Conservation (phyloP, 92 coral and sea anemone species). For the Micromussa lordhowensis region DNA sequence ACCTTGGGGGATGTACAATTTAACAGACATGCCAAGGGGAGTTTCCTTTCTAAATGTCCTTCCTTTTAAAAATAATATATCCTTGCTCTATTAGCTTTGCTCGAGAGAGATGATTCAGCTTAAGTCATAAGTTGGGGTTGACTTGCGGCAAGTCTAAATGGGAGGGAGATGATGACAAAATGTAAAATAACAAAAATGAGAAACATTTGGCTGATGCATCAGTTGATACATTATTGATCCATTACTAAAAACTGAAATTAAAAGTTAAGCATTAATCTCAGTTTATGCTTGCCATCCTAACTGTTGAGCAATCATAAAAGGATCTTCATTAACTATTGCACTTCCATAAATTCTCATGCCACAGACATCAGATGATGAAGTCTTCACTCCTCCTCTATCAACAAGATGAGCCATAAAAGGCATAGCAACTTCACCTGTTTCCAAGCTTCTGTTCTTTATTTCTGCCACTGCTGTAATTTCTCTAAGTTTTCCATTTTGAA, state of each 20-base stretch:
- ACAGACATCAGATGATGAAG: conserved; percentile 78
- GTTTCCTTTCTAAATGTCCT: too few species aligned
- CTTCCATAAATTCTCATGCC: conserved; percentile 87
- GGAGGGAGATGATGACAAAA: not conserved
- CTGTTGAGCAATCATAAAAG: conserved; percentile 35
- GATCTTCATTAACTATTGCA: conserved; percentile 81
- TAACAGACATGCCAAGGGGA: too few species aligned
- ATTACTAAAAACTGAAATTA: not conserved
- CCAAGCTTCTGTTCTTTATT: conserved; percentile 45
- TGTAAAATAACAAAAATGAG: too few species aligned
- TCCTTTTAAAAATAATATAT: too few species aligned
- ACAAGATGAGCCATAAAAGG: conserved; percentile 80
- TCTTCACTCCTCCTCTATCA: conserved; percentile 71
- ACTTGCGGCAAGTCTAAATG: too few species aligned
- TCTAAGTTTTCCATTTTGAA: conserved; percentile 71
- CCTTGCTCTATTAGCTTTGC: too few species aligned
- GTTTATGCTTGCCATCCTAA: not conserved
- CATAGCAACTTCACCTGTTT: conserved; percentile 51
- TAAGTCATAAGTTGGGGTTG: too few species aligned
- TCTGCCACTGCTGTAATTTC: not conserved
- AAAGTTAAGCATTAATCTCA: not conserved
- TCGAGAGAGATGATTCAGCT: too few species aligned
- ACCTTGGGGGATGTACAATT: too few species aligned
- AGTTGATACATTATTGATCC: not conserved
- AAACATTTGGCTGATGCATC: not conserved